Conservation (phyloP, 2,797 vertebrate species). For the Labroides dimidiatus region DNA sequence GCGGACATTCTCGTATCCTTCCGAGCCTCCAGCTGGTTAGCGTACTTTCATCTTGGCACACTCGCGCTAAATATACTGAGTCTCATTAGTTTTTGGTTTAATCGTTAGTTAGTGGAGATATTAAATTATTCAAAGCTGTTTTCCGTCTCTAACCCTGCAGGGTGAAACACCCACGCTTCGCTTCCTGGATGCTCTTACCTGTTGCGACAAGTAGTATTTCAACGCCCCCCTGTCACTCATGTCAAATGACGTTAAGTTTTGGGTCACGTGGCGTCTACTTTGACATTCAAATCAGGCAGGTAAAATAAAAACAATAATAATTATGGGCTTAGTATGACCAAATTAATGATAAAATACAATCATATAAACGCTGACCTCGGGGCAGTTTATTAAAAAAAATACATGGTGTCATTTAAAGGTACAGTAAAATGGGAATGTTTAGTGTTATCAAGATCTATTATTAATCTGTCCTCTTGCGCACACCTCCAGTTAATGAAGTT, state of each 20-base stretch:
- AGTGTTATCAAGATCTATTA: too few relatives aligned
- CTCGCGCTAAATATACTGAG: not conserved
- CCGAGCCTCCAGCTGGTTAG: conserved; percentile 9
- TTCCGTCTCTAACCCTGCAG: not conserved
- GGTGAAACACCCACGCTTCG: conserved; percentile 45
- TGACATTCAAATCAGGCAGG: too few relatives aligned
- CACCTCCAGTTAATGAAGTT: too few relatives aligned
- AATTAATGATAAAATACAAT: too few relatives aligned
- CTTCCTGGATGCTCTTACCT: conserved; percentile 72
- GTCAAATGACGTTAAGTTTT: not conserved
- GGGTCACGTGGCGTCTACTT: conserved; percentile 17
- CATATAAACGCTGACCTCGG: too few relatives aligned
- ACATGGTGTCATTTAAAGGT: too few relatives aligned
- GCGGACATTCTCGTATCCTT: conserved; percentile 51
- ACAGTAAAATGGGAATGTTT: too few relatives aligned
- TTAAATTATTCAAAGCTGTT: not conserved
- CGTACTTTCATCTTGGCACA: conserved; percentile 6
- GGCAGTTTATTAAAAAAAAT: too few relatives aligned
- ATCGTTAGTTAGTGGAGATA: not conserved
- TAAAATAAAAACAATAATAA: too few relatives aligned
- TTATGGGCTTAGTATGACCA: too few relatives aligned
- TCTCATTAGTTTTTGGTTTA: rapidly evolving
- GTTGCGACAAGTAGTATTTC: conserved; percentile 10
- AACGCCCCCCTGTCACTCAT: conserved; percentile 43
- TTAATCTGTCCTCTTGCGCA: too few relatives aligned